Evolutionary conservation across 2,797 vertebrate genomes (phyloP).

Genomic region (Trachops cirrhosus): DNA sequence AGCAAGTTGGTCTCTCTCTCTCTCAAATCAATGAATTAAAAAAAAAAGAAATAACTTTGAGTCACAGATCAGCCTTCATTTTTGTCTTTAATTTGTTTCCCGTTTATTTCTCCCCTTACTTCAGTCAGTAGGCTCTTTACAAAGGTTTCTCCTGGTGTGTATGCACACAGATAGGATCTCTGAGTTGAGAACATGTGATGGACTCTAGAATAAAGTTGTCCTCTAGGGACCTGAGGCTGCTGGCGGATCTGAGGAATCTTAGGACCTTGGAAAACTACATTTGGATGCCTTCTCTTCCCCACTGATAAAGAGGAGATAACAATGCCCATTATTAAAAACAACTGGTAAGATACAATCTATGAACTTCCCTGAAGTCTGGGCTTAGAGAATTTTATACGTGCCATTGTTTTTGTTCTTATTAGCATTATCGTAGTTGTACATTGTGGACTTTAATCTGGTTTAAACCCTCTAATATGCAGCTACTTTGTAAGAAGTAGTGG

Average conservation of each 20-base stretch:
- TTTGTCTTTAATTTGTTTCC: neutral
- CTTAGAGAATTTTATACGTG: neutral
- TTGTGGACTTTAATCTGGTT: slow-evolving; percentile 36
- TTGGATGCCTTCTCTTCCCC: neutral
- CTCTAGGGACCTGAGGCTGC: neutral
- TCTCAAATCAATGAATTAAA: neutral
- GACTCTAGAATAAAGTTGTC: neutral
- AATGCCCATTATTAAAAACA: neutral
- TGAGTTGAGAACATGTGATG: neutral
- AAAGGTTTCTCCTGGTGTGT: neutral
- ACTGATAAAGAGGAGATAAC: neutral
- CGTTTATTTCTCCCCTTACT: neutral
- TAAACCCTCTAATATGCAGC: neutral
- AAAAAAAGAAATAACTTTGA: neutral
- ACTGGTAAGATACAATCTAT: neutral
- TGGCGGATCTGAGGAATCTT: neutral
- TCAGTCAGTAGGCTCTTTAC: neutral
- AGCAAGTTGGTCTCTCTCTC: neutral
- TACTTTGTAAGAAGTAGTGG: slow-evolving; percentile 55
- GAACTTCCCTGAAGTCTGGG: neutral
- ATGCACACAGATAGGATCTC: neutral
- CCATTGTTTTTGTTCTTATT: neutral
- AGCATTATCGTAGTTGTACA: slow-evolving; percentile 13
- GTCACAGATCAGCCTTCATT: neutral
- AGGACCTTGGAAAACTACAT: neutral